Base-by-base conservation (phyloP, 2,888 invertebrate genomes). In the Acanthosoma haemorrhoidale region DNA sequence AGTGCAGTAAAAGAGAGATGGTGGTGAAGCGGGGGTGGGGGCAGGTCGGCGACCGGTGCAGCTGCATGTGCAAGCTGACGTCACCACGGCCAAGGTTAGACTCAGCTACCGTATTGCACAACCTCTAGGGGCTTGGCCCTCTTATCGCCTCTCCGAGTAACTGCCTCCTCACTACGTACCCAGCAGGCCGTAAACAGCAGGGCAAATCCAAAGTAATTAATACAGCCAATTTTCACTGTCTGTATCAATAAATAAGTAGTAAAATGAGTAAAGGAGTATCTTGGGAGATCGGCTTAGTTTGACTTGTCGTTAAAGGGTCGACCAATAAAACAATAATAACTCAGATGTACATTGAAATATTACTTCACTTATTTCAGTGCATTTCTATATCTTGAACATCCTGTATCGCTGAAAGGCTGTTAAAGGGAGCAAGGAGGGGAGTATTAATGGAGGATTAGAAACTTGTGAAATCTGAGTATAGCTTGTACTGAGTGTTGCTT, bases 11-110 rank as follows among this genome's bases (percentile, higher is more conserved):
- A 36, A 36, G 36, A 36, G 13, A n/a, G n/a, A n/a, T 13, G 21
- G 4, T 4, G n/a, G 51, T 8, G 16, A 18, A n/a, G 21, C 25
- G 25, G 51, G 25, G 51, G 21, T 21, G 21, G 51, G 51, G 51
- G 51, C 25, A 51, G 51, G 51, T 51, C 51, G 51, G 25, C 51
- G 51, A 51, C 51, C 51, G 51, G 51, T 51, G 51, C 51, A 51
- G 51, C 51, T 51, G 51, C 51, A 51, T 51, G 21, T 51, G 25
- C 51, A n/a, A 9, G 16, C 25, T 51, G 51, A 51, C 51, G 51
- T 51, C 51, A 51, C 25, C 4, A 51, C 21, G 51, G 51, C 51
- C 51, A 51, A 51, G 51, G 51, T 51, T 51, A 51, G 51, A 0
- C n/a, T 6, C 51, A 25, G 51, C 51, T 51, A 51, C 51, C 51